Base-by-base conservation (phyloP, 2,797 vertebrate species). In the Cheirogaleus major region DNA sequence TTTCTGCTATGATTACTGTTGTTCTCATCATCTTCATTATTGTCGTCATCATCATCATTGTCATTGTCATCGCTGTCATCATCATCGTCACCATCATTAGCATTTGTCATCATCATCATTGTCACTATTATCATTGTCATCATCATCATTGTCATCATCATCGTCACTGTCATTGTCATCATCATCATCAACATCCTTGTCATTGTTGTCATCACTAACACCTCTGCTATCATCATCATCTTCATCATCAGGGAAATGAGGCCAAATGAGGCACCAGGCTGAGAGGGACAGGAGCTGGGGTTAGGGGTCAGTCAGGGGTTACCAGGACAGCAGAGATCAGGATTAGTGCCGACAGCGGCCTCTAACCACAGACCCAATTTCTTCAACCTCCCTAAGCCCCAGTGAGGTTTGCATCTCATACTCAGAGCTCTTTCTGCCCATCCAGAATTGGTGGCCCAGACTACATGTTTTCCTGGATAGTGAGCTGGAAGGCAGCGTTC, bases 381-480 rank as follows among this genome's bases (percentile, higher is more conserved):
- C 43, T 73, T 59, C 75, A 3, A 15, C 32, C 22, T 76, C 43
- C 38, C 2, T 18, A 45, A 65, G 20, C 43, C 88, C 23, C 20
- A 11, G 4, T 0, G 22, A 72, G 5, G 61, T 67, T 14, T 80
- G 48, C 63, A 81, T 57, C 65, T 89, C n/a, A 5, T 6, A 4
- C 11, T 32, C 70, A 84, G 45, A 43, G 20, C 59, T 73, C 76
- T 13, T 78, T 32, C 59, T 84, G 79, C n/a, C 85, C 59, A 6
- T 41, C 38, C 17, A 18, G 78, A 84, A 76, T 17, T 50, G 88
- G 35, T 30, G 55, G 55, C 43, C 32, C 15, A 30, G 27, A 48
- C n/a, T 27, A 41, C 76, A 30, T 30, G 48, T 61, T 41, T 96
- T 84, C 65, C 89, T 48, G 82, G 78, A 41, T 23, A 27, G 76